Percentiles rank a stretch among this genome's conserved stretches.
phyloP scores from a whole-genome alignment of 2,888 invertebrate genomes.

The Leucoma salicis region DNA sequence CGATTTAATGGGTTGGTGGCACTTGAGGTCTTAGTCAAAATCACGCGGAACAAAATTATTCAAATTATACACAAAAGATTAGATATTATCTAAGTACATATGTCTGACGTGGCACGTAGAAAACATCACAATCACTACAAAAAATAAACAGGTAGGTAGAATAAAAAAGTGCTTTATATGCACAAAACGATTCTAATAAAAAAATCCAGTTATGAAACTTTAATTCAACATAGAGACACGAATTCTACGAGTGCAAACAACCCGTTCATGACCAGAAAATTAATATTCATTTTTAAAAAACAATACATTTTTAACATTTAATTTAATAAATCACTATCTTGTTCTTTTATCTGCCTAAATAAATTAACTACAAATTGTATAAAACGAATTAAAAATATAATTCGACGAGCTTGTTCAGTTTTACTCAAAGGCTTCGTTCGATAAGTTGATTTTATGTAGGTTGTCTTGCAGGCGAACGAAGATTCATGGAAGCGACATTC shows the following conservation, averaged over 20 bases:
- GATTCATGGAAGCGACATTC: not conserved
- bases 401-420: not conserved
- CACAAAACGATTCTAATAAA: not conserved
- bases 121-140: too few relatives aligned
- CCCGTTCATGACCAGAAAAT: constrained; percentile 4
- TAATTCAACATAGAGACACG: not conserved
- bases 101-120: too few relatives aligned
- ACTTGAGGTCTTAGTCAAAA: too few relatives aligned
- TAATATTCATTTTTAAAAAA: not conserved
- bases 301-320: not conserved
- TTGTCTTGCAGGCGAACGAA: not conserved
- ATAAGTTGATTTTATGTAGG: not conserved
- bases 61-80: too few relatives aligned
- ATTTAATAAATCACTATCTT: not conserved
- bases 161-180: too few relatives aligned
- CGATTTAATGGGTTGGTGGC: too few relatives aligned
- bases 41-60: too few relatives aligned
- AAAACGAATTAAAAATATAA: not conserved
- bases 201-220: not conserved
- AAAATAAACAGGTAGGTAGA: too few relatives aligned
- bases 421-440: not conserved
- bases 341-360: not conserved
- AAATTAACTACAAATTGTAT: not conserved
- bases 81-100: too few relatives aligned
- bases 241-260: constrained; percentile 1